A percentile compares a stretch with the other conserved stretches of the same genome.
Conservation (phyloP, 2,113 vertebrate genomes). For the Calypte anna region DNA sequence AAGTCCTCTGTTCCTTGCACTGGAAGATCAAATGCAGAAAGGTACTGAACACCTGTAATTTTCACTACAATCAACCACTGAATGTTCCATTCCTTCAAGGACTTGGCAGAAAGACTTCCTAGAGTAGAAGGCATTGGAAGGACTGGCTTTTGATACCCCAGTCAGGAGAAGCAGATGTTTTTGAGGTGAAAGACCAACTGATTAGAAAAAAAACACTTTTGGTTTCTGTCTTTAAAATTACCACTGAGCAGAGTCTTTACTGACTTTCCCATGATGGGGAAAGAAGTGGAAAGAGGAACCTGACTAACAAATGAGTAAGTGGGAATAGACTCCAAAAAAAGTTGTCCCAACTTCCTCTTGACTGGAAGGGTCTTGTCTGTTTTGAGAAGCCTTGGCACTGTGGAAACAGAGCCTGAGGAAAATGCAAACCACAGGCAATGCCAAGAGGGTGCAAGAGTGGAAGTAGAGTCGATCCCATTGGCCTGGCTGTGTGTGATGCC, state of each 20-base stretch:
- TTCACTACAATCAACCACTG: constrained; percentile 16
- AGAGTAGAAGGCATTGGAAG: background rate
- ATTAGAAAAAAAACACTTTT: background rate
- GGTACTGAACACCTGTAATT: background rate
- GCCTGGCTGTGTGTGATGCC: background rate
- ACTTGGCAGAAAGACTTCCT: background rate
- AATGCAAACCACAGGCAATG: background rate
- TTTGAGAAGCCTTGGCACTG: background rate
- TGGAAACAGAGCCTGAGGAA: background rate
- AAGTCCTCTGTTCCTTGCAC: background rate
- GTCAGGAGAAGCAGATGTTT: background rate
- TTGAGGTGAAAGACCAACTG: background rate
- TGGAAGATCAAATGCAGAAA: background rate
- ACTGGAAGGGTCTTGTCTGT: background rate
- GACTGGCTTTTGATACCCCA: background rate
- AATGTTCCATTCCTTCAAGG: background rate
- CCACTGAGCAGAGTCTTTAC: background rate
- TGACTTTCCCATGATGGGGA: background rate
- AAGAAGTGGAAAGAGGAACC: background rate
- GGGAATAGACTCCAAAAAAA: background rate
- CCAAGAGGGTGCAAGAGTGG: background rate
- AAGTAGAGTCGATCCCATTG: background rate
- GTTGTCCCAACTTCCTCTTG: background rate
- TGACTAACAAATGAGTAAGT: background rate
- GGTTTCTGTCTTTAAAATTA: background rate